Conservation (phyloP, 2,113 vertebrate species). For the Climacteris rufus region DNA sequence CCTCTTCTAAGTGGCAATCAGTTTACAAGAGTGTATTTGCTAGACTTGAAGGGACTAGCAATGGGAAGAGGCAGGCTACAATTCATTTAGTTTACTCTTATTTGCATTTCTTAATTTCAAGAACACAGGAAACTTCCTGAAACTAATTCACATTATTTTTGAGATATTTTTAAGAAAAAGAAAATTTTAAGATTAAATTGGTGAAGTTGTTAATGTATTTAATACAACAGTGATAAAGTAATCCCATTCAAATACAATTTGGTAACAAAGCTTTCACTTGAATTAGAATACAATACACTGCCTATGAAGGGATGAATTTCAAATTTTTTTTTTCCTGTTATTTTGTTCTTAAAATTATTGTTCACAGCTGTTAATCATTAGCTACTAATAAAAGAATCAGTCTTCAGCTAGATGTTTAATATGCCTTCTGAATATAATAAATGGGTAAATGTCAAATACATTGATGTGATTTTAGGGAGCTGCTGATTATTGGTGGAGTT, state of each 20-base stretch:
- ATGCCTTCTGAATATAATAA: neutral
- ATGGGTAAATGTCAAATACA: neutral
- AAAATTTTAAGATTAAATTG: neutral
- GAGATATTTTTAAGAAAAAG: neutral
- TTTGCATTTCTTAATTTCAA: neutral
- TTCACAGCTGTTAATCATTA: neutral
- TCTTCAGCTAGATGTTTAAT: neutral
- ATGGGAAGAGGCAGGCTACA: neutral
- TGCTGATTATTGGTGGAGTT: conserved; percentile 95
- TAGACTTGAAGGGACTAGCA: neutral
- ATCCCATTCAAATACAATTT: neutral
- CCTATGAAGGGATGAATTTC: neutral
- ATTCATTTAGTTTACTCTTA: neutral
- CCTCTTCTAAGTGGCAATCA: neutral
- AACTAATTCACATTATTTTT: neutral
- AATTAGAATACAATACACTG: neutral
- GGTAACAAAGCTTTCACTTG: neutral
- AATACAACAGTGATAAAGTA: neutral
- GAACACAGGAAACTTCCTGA: neutral
- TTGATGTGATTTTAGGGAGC: conserved; percentile 76
- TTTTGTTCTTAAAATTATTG: neutral
- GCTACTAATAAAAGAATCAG: neutral
- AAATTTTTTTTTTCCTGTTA: neutral
- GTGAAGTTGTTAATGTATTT: neutral
- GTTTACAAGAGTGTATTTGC: neutral